Evolutionary conservation across 2,113 vertebrate genomes (phyloP).

Genomic region (Tangachromis dhanisi): DNA sequence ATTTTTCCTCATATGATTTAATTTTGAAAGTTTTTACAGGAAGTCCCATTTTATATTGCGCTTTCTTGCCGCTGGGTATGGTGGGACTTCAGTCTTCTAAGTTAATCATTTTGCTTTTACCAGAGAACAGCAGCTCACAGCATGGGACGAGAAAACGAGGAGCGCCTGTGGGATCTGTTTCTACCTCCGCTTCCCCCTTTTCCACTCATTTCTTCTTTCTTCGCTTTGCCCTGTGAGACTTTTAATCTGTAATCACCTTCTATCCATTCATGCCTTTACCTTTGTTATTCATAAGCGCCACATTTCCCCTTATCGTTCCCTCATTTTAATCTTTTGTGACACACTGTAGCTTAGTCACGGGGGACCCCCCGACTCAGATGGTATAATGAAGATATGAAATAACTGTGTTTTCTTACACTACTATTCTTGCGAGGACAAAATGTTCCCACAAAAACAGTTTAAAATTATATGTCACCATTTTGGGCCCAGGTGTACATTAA

Average conservation of each 20-base stretch:
- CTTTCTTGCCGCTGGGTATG: not conserved
- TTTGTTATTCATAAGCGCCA: not conserved
- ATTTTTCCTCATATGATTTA: not conserved
- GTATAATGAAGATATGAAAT: conserved; percentile 22
- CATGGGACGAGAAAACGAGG: not conserved
- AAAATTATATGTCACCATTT: accelerated
- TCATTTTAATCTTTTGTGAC: conserved; percentile 24
- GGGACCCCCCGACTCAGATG: conserved; percentile 1
- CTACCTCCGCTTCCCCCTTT: not conserved
- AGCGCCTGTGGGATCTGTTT: not conserved
- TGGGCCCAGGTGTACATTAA: not conserved
- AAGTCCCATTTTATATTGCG: not conserved
- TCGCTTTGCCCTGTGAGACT: not conserved
- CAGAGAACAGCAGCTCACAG: conserved; percentile 11
- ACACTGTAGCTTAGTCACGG: conserved; percentile 13
- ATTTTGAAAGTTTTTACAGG: conserved; percentile 23
- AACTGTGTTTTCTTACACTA: not conserved
- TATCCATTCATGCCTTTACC: not conserved
- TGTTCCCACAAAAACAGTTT: not conserved
- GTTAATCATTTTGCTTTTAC: conserved; percentile 10
- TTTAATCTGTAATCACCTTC: not conserved
- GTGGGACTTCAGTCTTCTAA: not conserved
- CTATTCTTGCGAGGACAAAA: not conserved
- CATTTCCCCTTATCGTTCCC: not conserved
- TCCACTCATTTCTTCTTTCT: not conserved